Evolutionary conservation across 2,113 vertebrate species (phyloP).

Genomic region (Amia ocellicauda): DNA sequence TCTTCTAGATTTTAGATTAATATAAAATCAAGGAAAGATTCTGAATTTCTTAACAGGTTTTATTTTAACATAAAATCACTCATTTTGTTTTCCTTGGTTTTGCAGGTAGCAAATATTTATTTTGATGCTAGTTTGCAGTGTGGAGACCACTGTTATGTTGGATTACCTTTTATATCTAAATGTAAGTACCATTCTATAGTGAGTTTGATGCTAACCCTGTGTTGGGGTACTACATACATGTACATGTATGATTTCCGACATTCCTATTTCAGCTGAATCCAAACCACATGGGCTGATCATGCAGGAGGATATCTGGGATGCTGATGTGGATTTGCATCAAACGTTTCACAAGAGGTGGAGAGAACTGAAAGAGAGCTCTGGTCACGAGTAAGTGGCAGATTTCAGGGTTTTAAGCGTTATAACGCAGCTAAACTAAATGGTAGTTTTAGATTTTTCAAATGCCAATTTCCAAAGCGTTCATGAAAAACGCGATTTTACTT

Average conservation of each 20-base stretch:
- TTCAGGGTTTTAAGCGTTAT: too few relatives aligned
- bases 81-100: constrained; percentile 36
- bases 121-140: constrained; percentile 92
- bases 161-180: constrained; percentile 92
- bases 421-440: too few relatives aligned
- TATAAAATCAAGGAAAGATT: too few relatives aligned
- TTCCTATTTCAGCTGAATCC: constrained; percentile 68
- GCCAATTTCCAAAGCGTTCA: too few relatives aligned
- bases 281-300: constrained; percentile 76
- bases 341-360: constrained; percentile 84
- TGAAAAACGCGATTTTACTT: constrained; percentile 15
- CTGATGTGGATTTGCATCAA: constrained; percentile 88
- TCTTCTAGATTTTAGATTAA: too few relatives aligned
- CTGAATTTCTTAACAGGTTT: too few relatives aligned
- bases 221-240: background rate
- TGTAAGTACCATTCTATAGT: constrained; percentile 68
- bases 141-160: constrained; percentile 90
- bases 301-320: constrained; percentile 89
- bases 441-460: too few relatives aligned
- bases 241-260: background rate
- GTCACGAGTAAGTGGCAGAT: constrained; percentile 68
- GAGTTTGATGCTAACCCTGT: constrained; percentile 6
- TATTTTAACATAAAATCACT: background rate
- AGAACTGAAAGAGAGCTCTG: constrained; percentile 76
- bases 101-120: constrained; percentile 96